phyloP scores from a whole-genome alignment of 2,888 invertebrate genomes.

The Coleophora deauratella region DNA sequence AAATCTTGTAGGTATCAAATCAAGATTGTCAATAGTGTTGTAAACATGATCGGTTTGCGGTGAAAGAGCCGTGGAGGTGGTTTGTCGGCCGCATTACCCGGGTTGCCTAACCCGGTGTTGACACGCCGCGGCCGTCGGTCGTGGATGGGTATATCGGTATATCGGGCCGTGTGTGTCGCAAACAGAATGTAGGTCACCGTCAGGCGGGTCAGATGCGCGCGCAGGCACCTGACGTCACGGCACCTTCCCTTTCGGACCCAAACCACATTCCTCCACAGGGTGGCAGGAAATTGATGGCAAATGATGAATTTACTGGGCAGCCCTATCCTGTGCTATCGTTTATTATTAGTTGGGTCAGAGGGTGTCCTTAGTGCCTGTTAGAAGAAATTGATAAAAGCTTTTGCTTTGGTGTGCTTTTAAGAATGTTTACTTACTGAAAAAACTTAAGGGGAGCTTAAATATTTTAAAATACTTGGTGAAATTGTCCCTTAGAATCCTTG shows the following conservation, averaged over 20 bases:
- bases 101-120: conserved; percentile 57
- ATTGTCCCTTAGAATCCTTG: too few species aligned
- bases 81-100: conserved; percentile 13
- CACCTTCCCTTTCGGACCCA: conserved; percentile 13
- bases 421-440: too few species aligned
- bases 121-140: conserved; percentile 28
- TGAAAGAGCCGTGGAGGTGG: conserved; percentile 14
- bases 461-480: too few species aligned
- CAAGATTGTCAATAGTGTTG: too few species aligned
- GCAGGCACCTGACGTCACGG: conserved; percentile 56
- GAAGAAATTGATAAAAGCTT: too few species aligned
- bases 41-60: neutral
- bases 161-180: conserved; percentile 39
- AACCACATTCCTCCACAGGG: neutral
- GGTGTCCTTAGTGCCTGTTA: too few species aligned
- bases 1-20: too few species aligned
- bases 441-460: too few species aligned
- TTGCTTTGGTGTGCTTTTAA: too few species aligned
- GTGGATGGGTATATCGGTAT: conserved; percentile 5
- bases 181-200: conserved; percentile 53
- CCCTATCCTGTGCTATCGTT: too few species aligned
- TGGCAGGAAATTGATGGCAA: neutral
- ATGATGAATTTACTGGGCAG: too few species aligned
- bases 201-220: conserved; percentile 49
- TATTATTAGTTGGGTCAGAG: too few species aligned